Conservation (phyloP, 2,113 vertebrate species). For the Mormyrus lacerda region DNA sequence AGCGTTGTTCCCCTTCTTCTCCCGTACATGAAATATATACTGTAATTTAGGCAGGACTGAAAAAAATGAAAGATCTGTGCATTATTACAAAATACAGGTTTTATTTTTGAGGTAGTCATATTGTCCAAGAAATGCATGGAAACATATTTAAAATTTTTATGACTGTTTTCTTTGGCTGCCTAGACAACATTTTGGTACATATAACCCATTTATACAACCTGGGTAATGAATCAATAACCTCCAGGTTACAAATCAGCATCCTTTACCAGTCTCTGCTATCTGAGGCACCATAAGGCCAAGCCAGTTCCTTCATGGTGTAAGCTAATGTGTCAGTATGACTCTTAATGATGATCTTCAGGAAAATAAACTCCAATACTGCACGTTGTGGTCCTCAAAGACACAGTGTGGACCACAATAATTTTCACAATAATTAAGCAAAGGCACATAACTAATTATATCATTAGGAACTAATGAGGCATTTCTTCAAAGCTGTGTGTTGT, state of each 20-base stretch:
- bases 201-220: not conserved
- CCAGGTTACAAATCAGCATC: not conserved
- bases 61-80: not conserved
- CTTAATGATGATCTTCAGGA: not conserved
- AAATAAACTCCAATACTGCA: not conserved
- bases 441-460: not conserved
- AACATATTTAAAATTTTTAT: not conserved
- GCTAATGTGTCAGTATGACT: not conserved
- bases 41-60: not conserved
- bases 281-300: not conserved
- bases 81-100: not conserved
- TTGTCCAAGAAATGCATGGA: not conserved
- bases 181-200: not conserved
- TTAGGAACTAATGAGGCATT: not conserved
- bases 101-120: not conserved
- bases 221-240: not conserved
- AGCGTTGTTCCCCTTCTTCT: slow-evolving; percentile 7
- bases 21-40: not conserved
- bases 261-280: not conserved
- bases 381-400: not conserved
- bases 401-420: not conserved
- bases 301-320: not conserved
- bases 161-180: not conserved
- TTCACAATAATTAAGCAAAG: not conserved
- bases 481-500: not conserved